These are phyloP conservation scores for Nesoenas mayeri DNA, from an alignment of 2,113 vertebrate species.

Conservation along the genomic window DNA sequence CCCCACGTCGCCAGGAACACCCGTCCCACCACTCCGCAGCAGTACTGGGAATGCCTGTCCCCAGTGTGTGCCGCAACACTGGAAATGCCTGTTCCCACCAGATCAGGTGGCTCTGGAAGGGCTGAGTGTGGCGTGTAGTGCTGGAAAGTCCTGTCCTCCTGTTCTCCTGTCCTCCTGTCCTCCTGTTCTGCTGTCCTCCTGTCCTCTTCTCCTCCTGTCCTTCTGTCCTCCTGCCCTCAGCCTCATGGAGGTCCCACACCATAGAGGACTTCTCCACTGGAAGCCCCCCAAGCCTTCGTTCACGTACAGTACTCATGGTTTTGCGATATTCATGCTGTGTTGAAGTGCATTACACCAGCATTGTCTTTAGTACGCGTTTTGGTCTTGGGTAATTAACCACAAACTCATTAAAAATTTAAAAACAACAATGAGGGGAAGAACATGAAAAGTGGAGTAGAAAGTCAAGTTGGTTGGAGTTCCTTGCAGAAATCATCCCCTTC, in stretches of 20 bases:
- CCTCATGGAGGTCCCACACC: not conserved
- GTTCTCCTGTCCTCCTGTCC: not conserved
- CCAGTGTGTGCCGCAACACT: fast-evolving
- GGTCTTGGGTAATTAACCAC: not conserved
- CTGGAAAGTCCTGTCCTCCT: not conserved
- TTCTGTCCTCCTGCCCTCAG: not conserved
- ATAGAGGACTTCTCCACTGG: not conserved
- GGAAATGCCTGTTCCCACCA: not conserved
- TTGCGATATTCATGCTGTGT: not conserved
- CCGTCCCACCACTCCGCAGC: not conserved
- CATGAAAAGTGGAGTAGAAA: not conserved
- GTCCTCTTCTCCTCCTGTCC: too few species aligned
- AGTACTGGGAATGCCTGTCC: not conserved
- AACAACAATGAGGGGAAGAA: not conserved
- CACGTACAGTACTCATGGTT: not conserved
- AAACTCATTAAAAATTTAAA: too few species aligned
- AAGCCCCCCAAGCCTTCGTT: not conserved
- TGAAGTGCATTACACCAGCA: fast-evolving
- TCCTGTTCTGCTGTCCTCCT: not conserved
- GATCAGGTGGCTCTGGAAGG: not conserved
- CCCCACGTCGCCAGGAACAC: fast-evolving
- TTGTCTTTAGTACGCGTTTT: not conserved
- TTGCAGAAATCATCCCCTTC: not conserved
- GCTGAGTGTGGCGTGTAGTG: not conserved
- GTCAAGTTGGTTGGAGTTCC: not conserved